Conservation (phyloP, 2,888 invertebrate species). For the Palloptera scutellata region DNA sequence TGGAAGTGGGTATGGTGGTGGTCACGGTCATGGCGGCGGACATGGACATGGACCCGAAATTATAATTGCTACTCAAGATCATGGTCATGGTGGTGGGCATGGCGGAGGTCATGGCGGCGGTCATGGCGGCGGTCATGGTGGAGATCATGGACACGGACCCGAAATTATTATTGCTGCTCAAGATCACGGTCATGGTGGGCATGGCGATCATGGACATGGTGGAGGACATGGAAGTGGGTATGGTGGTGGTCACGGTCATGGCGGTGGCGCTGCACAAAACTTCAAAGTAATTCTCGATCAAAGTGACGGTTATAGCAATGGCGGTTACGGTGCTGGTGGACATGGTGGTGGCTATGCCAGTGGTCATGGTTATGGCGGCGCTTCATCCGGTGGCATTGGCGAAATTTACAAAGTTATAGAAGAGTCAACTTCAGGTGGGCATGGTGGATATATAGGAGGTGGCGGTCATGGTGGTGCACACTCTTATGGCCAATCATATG, state of each 20-base stretch:
- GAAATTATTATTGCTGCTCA: constrained; percentile 29
- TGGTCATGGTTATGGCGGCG: constrained; percentile 22
- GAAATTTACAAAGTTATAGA: constrained; percentile 48
- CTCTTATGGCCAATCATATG: constrained; percentile 29
- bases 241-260: constrained; percentile 28
- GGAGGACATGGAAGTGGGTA: constrained; percentile 31
- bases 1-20: constrained; percentile 7
- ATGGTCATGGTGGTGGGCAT: constrained; percentile 11
- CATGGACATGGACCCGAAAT: constrained; percentile 13
- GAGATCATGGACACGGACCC: constrained; percentile 30
- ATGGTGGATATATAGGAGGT: constrained; percentile 19
- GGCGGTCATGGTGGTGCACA: constrained; percentile 21
- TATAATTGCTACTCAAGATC: background rate
- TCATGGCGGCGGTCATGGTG: constrained; percentile 30
- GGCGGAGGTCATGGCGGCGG: constrained; percentile 19
- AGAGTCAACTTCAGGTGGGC: constrained; percentile 26
- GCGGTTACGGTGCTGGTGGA: constrained; percentile 5
- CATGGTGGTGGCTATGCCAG: constrained; percentile 24
- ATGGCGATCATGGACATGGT: constrained; percentile 33
- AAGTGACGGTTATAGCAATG: constrained; percentile 12
- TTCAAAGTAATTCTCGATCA: constrained; percentile 26
- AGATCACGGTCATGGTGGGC: constrained; percentile 28
- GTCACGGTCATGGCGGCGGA: constrained; percentile 10
- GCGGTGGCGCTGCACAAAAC: constrained; percentile 17
- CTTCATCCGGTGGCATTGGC: constrained; percentile 16